These are phyloP conservation scores for Leptopterna dolabrata DNA, from an alignment of 2,888 invertebrate species.

Conservation along the genomic window DNA sequence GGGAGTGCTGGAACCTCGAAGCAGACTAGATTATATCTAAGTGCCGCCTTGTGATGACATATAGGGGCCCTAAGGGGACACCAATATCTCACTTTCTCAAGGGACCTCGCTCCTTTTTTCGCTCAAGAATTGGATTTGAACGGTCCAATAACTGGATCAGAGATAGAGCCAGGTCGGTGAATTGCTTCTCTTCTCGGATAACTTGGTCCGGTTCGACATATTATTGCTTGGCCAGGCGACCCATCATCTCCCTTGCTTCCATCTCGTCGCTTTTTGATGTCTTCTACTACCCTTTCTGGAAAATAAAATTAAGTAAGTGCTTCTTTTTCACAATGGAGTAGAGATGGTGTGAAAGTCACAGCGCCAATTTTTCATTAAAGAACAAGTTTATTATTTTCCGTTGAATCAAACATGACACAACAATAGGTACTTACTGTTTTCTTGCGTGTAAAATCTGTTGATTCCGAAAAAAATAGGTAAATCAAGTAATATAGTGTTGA, in stretches of 20 bases:
- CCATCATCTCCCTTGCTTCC: background rate
- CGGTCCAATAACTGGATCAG: slow-evolving; percentile 48
- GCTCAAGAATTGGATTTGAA: slow-evolving; percentile 47
- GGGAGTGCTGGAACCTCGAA: slow-evolving; percentile 8
- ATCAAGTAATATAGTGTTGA: too few species aligned
- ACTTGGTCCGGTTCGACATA: slow-evolving; percentile 35
- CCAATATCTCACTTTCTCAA: slow-evolving; percentile 54
- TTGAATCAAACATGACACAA: too few species aligned
- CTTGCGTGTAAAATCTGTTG: too few species aligned
- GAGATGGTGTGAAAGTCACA: too few species aligned
- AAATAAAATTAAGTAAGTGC: background rate
- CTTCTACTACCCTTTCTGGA: background rate
- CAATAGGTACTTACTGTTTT: too few species aligned
- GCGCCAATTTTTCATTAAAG: too few species aligned
- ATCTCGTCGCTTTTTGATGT: slow-evolving; percentile 16
- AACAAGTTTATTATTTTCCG: too few species aligned
- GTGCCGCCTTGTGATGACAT: slow-evolving; percentile 56
- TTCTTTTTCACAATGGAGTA: background rate
- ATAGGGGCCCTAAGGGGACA: slow-evolving; percentile 55
- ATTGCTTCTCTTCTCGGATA: slow-evolving; percentile 19
- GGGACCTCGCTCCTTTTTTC: slow-evolving; percentile 43
- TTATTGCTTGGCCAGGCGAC: background rate
- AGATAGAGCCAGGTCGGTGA: slow-evolving; percentile 49
- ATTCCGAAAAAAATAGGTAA: too few species aligned
- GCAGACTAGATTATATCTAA: slow-evolving; percentile 45